A percentile compares a stretch with the other conserved stretches of the same genome.
These are phyloP conservation scores for Pediacus dermestoides DNA, from an alignment of 2,888 invertebrate genomes.

Conservation along the genomic window DNA sequence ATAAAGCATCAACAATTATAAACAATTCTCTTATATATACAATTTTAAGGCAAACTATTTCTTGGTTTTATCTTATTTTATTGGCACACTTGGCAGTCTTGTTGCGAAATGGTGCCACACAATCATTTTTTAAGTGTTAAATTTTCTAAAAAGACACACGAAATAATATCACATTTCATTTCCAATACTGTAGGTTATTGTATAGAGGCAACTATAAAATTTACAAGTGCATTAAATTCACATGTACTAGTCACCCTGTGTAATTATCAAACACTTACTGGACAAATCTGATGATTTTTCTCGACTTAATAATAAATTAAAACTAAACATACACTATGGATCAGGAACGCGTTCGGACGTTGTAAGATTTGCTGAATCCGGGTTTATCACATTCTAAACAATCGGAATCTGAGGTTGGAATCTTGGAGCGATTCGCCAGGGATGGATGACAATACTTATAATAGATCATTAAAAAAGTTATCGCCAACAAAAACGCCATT, in stretches of 20 bases:
- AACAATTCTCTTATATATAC: constrained; percentile 24
- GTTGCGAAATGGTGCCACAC: constrained; percentile 4
- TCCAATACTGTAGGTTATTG: no score
- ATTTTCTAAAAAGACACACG: no score
- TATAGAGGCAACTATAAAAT: no score
- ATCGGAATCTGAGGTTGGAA: constrained; percentile 36
- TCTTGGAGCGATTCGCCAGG: constrained; percentile 36
- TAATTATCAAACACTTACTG: no score
- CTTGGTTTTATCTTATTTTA: no score
- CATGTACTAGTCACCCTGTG: no score
- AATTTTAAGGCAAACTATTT: constrained; percentile 30
- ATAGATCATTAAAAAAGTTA: constrained; percentile 48
- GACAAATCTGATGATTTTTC: no score
- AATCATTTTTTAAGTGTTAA: no score
- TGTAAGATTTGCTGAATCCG: constrained; percentile 46
- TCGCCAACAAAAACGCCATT: constrained; percentile 44
- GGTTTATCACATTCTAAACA: constrained; percentile 43
- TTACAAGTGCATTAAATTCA: no score
- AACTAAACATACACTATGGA: constrained; percentile 38
- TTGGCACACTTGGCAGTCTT: constrained; percentile 36
- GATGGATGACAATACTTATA: constrained; percentile 51
- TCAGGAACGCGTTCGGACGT: constrained; percentile 42
- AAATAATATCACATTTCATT: no score
- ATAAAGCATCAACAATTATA: constrained; percentile 31
- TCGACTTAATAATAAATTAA: constrained; percentile 2